Conservation (phyloP, 2,888 invertebrate species). For the Drosophila incognita region DNA sequence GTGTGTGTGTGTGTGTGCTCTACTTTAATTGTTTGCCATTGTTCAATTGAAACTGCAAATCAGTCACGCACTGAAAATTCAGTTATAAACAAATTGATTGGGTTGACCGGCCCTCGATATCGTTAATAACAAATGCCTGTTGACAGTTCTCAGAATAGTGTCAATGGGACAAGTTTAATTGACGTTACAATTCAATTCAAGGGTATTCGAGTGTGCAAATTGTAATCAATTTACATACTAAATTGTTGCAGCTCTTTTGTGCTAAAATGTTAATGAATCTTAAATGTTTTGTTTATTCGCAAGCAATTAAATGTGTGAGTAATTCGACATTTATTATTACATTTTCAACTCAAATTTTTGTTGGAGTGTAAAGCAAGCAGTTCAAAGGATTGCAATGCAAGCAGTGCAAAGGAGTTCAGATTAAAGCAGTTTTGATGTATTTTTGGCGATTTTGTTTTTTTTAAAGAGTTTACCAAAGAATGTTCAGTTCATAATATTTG, state of each 20-base stretch:
- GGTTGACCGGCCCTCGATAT: conserved; percentile 37
- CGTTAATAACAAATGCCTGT: conserved; percentile 9
- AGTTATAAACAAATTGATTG: conserved; percentile 62
- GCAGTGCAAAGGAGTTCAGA: background rate
- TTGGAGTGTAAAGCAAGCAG: background rate
- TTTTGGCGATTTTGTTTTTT: background rate
- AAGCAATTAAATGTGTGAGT: background rate
- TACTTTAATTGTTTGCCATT: background rate
- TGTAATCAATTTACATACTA: conserved; percentile 4
- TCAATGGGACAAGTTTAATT: conserved; percentile 63
- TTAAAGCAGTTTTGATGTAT: background rate
- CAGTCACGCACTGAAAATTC: conserved; percentile 46
- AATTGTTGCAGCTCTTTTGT: conserved; percentile 1
- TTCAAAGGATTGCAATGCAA: background rate
- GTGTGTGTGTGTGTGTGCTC: background rate
- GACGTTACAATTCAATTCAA: conserved; percentile 69
- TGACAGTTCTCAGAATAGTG: conserved; percentile 59
- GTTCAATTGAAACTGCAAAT: conserved; percentile 30
- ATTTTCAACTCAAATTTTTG: background rate
- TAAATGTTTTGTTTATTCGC: background rate
- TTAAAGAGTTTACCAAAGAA: background rate
- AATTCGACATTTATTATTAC: background rate
- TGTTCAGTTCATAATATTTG: background rate
- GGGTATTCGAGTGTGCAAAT: conserved; percentile 1
- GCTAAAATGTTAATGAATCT: background rate